Base-by-base conservation (phyloP, 1,140 invertebrate species). In the Liolophura sinensis region DNA sequence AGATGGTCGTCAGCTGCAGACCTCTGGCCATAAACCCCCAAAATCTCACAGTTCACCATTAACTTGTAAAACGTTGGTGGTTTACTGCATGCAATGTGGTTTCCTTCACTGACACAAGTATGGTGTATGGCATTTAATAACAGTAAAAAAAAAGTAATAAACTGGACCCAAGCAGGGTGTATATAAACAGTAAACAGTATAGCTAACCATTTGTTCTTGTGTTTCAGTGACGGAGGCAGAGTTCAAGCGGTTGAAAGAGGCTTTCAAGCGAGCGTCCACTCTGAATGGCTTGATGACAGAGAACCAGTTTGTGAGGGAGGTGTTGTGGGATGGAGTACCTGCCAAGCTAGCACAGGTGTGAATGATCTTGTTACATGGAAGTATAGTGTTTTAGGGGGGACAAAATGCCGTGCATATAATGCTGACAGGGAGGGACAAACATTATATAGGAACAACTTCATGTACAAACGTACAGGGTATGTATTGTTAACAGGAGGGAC, bases 271-370 rank as follows among this genome's bases (percentile, higher is more conserved):
- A 76, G 89, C 91, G 69, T 90, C 91, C 25, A 90, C 89, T 62
- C 85, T 89, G 40, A 90, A 88, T 76, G 89, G 90, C 47, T 87
- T 87, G 64, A 89, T 95, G 78, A 90, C 89, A 63, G 89, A 91
- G 70, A 88, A 89, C 72, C 88, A 89, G 1, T 95, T 95, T 80
- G 88, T 90, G 31, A 88, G 89, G 79, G 92, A 94, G 83, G 92
- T 95, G 11, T 84, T 95, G 51, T 92, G 92, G 69, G 92, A 94
- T 80, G 90, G 91, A 56, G 91, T 95, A 15, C 93, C 93, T 46
- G 76, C 84, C 16, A 88, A 89, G 68, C 88, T 95, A 25, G 91
- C 92, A 1, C 92, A 94, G 82, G 88, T 89, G 82, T n/a, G n/a
- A n/a, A n/a, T n/a, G n/a, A n/a, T n/a, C n/a, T n/a, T n/a, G n/a